phyloP scores from a whole-genome alignment of 1,140 invertebrate species.

The Atta texana region DNA sequence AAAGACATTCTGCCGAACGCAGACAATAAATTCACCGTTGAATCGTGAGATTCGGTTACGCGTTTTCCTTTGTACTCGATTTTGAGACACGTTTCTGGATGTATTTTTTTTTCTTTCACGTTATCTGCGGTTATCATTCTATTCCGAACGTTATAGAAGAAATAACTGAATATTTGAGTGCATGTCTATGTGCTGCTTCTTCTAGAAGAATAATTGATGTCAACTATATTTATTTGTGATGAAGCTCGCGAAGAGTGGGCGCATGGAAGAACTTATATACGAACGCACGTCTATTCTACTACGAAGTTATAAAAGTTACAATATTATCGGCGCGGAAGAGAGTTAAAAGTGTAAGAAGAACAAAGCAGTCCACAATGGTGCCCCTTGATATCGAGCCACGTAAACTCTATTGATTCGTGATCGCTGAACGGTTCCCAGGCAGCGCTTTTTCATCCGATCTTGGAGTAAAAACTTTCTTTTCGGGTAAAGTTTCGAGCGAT shows the following conservation, averaged over 20 bases:
- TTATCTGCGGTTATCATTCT: background rate
- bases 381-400: constrained; percentile 13
- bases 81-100: background rate
- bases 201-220: constrained; percentile 32
- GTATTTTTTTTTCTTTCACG: background rate
- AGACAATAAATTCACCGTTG: constrained; percentile 26
- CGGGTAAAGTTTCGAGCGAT: constrained; percentile 67
- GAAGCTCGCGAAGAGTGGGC: background rate
- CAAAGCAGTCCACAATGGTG: constrained; percentile 1
- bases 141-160: background rate
- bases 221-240: background rate
- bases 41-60: background rate
- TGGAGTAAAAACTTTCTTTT: constrained; percentile 48
- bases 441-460: constrained; percentile 41
- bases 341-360: constrained; percentile 45
- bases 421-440: constrained; percentile 14
- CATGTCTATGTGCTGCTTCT: background rate
- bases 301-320: constrained; percentile 46
- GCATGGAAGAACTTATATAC: background rate
- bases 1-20: constrained; percentile 20
- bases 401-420: constrained; percentile 33
- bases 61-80: background rate
- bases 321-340: constrained; percentile 24
- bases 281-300: constrained; percentile 6
- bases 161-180: constrained; percentile 26